Conservation (phyloP, 2,888 invertebrate genomes). For the Pachymerium ferrugineum region DNA sequence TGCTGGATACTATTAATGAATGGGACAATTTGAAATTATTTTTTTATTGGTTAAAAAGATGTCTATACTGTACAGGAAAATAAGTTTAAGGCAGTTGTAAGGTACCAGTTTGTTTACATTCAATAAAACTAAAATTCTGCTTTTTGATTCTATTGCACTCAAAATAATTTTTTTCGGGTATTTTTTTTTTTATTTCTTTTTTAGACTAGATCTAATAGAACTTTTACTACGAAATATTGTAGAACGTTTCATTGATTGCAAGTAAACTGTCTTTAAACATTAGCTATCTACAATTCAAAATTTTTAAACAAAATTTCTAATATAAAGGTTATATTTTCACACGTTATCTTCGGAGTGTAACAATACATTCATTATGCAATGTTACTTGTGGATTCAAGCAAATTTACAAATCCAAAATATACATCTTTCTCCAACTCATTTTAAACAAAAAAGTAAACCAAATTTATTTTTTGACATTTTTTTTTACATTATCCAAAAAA, state of each 20-base stretch:
- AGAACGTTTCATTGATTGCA: too few relatives aligned
- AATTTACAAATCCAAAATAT: background rate
- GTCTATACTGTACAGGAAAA: background rate
- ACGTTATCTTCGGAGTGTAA: too few relatives aligned
- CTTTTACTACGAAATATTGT: too few relatives aligned
- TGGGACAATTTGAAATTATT: background rate
- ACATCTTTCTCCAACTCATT: background rate
- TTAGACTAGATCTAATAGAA: too few relatives aligned
- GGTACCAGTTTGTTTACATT: background rate
- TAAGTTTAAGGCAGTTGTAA: slow-evolving; percentile 1
- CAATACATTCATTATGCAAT: too few relatives aligned
- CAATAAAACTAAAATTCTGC: background rate
- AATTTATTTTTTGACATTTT: slow-evolving; percentile 16
- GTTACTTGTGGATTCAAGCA: too few relatives aligned
- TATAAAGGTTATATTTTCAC: too few relatives aligned
- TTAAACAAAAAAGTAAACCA: background rate
- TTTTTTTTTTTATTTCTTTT: background rate
- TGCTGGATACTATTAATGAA: background rate
- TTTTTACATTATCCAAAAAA: slow-evolving; percentile 9
- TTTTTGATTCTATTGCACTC: background rate
- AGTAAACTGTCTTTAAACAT: too few relatives aligned
- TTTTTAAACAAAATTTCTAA: too few relatives aligned
- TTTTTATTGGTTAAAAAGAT: background rate
- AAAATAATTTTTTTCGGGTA: background rate
- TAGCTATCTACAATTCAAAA: too few relatives aligned